These are phyloP conservation scores for Lomographa bimaculata DNA, from an alignment of 2,888 invertebrate genomes.

Conservation along the genomic window DNA sequence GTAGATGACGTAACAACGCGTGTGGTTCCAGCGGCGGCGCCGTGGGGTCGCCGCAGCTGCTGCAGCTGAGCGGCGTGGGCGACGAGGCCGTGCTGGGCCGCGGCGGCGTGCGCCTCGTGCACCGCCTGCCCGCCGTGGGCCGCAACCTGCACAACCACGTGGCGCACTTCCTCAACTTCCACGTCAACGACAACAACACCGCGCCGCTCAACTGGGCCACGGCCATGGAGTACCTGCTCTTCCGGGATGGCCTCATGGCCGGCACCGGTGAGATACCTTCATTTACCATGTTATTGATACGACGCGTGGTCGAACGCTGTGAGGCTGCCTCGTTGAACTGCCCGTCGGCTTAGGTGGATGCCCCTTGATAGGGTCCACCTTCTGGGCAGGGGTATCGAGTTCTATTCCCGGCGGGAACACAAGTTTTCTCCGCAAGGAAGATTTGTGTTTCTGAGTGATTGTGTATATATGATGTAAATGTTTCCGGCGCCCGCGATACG, in stretches of 20 bases:
- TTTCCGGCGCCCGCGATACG: no score
- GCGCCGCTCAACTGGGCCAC: conserved; percentile 95
- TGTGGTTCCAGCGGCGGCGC: conserved; percentile 86
- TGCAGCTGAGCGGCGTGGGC: conserved; percentile 95
- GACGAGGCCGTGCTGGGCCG: conserved; percentile 87
- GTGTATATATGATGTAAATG: no score
- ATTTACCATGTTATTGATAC: no score
- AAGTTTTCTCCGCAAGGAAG: no score
- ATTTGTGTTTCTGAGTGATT: no score
- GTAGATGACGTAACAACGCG: no score
- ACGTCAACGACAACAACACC: conserved; percentile 92
- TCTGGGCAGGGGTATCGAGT: no score
- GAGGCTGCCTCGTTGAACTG: no score
- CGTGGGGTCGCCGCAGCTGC: conserved; percentile 96
- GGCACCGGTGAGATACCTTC: conserved; percentile 89
- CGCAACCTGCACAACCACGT: conserved; percentile 94
- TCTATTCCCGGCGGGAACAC: no score
- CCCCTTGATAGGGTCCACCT: no score
- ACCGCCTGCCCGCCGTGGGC: conserved; percentile 91
- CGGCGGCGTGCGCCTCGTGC: conserved; percentile 86
- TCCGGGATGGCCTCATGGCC: conserved; percentile 94
- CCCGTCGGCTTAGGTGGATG: no score
- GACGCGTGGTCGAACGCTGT: no score
- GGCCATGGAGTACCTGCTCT: conserved; percentile 94
- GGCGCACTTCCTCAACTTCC: conserved; percentile 90